Evolutionary conservation across 2,888 invertebrate species (phyloP).

Genomic region (Oscheius sp.): DNA sequence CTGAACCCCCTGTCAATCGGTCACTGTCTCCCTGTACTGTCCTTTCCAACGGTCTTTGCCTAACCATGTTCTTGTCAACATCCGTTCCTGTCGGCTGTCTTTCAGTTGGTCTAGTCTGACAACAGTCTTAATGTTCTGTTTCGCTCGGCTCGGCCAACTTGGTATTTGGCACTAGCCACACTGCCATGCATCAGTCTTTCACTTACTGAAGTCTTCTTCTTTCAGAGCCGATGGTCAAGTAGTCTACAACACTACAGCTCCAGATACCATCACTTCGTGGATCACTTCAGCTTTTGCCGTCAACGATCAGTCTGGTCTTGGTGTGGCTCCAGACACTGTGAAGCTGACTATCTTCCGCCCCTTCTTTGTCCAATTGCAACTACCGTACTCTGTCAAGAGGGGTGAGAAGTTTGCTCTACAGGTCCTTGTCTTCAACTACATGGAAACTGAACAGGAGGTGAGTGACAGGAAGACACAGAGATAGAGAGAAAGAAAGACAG

Average conservation of each 20-base stretch:
- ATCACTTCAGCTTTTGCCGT: conserved; percentile 86
- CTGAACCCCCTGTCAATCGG: background rate
- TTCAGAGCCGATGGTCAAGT: conserved; percentile 76
- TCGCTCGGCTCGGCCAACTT: background rate
- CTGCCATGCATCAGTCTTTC: no score
- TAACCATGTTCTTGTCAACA: background rate
- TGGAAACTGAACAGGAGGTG: conserved; percentile 80
- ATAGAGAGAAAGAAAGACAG: no score
- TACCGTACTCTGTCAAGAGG: conserved; percentile 88
- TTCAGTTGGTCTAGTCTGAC: background rate
- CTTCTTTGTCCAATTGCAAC: conserved; percentile 86
- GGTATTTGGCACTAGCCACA: background rate
- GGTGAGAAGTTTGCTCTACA: conserved; percentile 91
- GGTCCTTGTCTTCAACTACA: conserved; percentile 80
- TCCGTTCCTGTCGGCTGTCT: background rate
- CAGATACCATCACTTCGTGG: conserved; percentile 88
- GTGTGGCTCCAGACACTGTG: conserved; percentile 78
- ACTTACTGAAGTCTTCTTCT: background rate
- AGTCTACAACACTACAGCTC: conserved; percentile 80
- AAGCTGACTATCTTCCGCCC: conserved; percentile 83
- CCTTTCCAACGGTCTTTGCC: background rate
- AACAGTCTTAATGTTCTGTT: background rate
- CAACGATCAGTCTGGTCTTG: conserved; percentile 83
- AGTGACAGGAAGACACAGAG: no score
- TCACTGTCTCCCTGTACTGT: no score